Base-by-base conservation (phyloP, 2,113 vertebrate genomes). In the Apteryx owenii region DNA sequence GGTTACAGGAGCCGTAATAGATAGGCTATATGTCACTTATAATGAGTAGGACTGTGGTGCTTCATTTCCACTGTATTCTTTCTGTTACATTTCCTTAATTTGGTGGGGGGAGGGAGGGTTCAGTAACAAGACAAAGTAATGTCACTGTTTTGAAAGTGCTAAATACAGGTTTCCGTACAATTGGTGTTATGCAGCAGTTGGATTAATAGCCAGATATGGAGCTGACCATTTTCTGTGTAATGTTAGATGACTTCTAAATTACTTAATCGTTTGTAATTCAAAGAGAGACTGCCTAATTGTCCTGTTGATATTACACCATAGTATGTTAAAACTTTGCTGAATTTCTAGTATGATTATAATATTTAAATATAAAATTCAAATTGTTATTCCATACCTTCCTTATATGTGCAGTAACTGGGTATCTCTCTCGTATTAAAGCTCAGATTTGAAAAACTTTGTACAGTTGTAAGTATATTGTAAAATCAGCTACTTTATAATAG, bases 401-500 rank as follows among this genome's bases (percentile, higher is more conserved):
- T 90, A 51, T 78, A 54, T 73, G 40, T 92, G 53, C 23, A 77
- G 28, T 81, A 71, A 83, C 58, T 93, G 31, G 79, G 51, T 64
- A 42, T 83, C 51, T 70, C 38, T 89, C 26, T 71, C 26, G 36
- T 85, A 81, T 87, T 89, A 79, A 89, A 90, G 77, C 56, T 91
- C 53, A 92, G 86, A 70, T 73, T 89, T 89, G 78, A 79, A 84
- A 81, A 93, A 58, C 68, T 76, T 58, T 95, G 26, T 87, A 14
- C 80, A 71, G 95, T 95, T 97, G 96, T 66, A 92, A 77, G 26
- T 61, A 40, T 76, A 48, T 96, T 97, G 83, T 97, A 95, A 98
- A 95, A 97, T 96, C 95, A 96, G 88, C 96, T 97, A 92, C 87
- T 94, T 96, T 75, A 68, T n/a, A 9, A 50, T 96, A 97, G 93